Evolutionary conservation across 1,140 invertebrate species (phyloP).

Genomic region (Trichonephila clavata): DNA sequence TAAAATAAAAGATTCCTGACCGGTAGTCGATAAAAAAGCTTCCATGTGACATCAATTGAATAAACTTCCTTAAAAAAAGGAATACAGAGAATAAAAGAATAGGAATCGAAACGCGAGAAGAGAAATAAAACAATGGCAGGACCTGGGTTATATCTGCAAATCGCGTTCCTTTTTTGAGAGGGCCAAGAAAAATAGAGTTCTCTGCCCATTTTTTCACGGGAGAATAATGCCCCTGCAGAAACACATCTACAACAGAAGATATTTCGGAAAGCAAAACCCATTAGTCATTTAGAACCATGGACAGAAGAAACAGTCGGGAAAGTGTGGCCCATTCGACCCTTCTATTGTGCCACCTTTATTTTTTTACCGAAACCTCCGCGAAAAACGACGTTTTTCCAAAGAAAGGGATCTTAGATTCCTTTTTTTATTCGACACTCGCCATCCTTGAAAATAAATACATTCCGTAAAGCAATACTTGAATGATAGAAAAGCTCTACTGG

Average conservation of each 20-base stretch:
- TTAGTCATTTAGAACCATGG: slow-evolving; percentile 49
- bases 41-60: slow-evolving; percentile 53
- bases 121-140: slow-evolving; percentile 45
- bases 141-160: slow-evolving; percentile 48
- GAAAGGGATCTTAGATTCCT: not conserved
- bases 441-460: slow-evolving; percentile 10
- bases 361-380: not conserved
- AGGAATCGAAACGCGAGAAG: slow-evolving; percentile 42
- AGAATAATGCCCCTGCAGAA: slow-evolving; percentile 15
- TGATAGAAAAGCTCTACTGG: not conserved
- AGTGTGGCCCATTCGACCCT: slow-evolving; percentile 18
- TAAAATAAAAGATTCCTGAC: slow-evolving; percentile 5
- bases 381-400: not conserved
- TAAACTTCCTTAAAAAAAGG: slow-evolving; percentile 45
- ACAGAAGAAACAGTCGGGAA: not conserved
- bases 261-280: slow-evolving; percentile 58
- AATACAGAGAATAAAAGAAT: slow-evolving; percentile 23
- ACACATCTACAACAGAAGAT: slow-evolving; percentile 52
- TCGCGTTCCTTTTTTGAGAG: slow-evolving; percentile 32
- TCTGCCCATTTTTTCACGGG: slow-evolving; percentile 31
- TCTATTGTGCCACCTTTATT: slow-evolving; percentile 31
- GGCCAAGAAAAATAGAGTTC: slow-evolving; percentile 42
- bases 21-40: slow-evolving; percentile 45
- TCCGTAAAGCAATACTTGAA: slow-evolving; percentile 25
- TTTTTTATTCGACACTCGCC: not conserved